phyloP scores from a whole-genome alignment of 2,113 vertebrate species.

The Seriola quinqueradiata region DNA sequence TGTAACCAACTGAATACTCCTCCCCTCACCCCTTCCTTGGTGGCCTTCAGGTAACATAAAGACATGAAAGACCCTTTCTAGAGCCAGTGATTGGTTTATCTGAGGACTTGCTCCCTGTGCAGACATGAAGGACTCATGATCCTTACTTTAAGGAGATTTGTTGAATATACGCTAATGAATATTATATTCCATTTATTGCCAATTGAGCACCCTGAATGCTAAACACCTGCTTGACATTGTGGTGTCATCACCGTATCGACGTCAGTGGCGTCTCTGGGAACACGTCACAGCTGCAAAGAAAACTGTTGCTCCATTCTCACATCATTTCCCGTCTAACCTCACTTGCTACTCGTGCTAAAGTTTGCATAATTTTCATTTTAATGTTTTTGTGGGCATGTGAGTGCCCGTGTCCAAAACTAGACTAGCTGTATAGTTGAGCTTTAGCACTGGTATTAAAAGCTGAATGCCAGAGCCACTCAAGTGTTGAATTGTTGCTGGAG shows the following conservation, averaged over 20 bases:
- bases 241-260: slow-evolving; percentile 2
- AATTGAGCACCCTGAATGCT: too few species aligned
- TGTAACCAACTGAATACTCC: too few species aligned
- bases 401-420: background rate
- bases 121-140: too few species aligned
- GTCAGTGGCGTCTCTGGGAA: slow-evolving; percentile 11
- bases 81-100: too few species aligned
- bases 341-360: background rate
- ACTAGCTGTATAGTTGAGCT: slow-evolving; percentile 10
- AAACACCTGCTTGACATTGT: slow-evolving; percentile 24
- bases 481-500: slow-evolving; percentile 18
- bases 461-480: slow-evolving; percentile 20
- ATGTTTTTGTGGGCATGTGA: background rate
- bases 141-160: too few species aligned
- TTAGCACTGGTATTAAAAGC: slow-evolving; percentile 20
- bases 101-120: too few species aligned
- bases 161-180: too few species aligned
- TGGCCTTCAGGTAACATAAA: too few species aligned
- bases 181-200: too few species aligned
- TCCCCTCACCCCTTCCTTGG: too few species aligned
- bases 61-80: too few species aligned
- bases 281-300: slow-evolving; percentile 1
- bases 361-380: slow-evolving; percentile 6
- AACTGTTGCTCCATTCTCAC: slow-evolving; percentile 23
- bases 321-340: background rate